Evolutionary conservation across 2,797 vertebrate genomes (phyloP), one percentile per base, ranked within the genome.

Genomic region (Lerista edwardsae): DNA sequence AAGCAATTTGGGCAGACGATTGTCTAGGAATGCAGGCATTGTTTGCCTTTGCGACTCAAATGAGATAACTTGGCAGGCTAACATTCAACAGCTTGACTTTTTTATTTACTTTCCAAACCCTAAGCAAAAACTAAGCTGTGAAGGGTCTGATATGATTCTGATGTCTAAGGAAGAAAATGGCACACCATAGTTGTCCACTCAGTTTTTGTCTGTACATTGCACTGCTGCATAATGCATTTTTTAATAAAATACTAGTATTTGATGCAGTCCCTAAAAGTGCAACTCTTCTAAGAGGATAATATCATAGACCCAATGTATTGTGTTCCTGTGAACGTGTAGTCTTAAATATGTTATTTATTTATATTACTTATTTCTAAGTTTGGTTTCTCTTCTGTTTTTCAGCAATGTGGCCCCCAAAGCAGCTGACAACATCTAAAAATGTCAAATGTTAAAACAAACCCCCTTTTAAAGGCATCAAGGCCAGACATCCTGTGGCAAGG

Each of bases 71-170:
- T 62, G 85, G 87, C 82, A 88, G 90, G 84, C 88, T 23, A 83
- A 87, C 91, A 93, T 77, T 91, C 89, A 92, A 90, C 89, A 84
- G 27, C 17, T 79, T 86, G 82, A 86, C 55, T 73, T 82, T 89
- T 88, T 39, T 82, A 93, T 88, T 87, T 91, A 82, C 85, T 94
- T 93, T 86, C 78, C 80, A 85, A 91, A 89, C 89, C 89, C 87
- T 89, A 89, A 92, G 94, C 88, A 90, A 94, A 94, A 92, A 90
- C 80, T 91, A 94, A 94, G 87, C 91, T 93, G 91, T 83, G 91
- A 92, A 92, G 86, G 82, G 92, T 90, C 88, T 93, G 86, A 91
- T 90, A 93, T 93, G 90, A 94, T 79, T 85, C 89, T 91, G 86
- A 90, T 75, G 74, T 61, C 89, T 92, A 93, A 91, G 84, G 89